Evolutionary conservation across 2,113 vertebrate species (phyloP), one percentile per base, ranked within the genome.

Genomic region (Ranitomeya imitator): DNA sequence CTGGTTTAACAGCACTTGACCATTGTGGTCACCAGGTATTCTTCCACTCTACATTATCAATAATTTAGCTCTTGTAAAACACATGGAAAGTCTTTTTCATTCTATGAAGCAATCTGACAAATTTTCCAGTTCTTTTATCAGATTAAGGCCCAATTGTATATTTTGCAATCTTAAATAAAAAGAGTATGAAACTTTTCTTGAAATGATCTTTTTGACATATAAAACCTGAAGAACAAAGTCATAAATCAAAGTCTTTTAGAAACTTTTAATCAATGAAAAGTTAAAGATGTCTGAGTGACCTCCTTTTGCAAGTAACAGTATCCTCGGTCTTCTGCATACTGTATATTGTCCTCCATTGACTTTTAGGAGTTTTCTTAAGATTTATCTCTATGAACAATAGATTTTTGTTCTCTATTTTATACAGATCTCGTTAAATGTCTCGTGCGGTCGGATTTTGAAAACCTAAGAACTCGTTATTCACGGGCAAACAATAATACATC

Each of bases 211-310:
- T 83, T 65, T 83, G 80, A 83, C 81, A 83, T 65, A 83, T 67
- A 83, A 67, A 83, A 67, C 0, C 61, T 61, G 45, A 59, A 85
- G 69, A 85, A 86, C 31, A 60, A 79, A 63, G 45, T 65, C 74
- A 86, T 86, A 60, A 86, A 79, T 86, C 85, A 78, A 60, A 76
- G 57, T 79, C 74, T 54, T 67, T 54, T 10, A 59, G 60, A 86
- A 86, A 86, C 85, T 86, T 86, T 86, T 78, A 86, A 86, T 86
- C 85, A 79, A 79, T 78, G 71, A 67, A 86, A 78, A 79, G 59
- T 86, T 86, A 60, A 54, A 65, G 19, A 86, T 86, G 74, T 65
- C 85, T 65, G 21, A 13, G 31, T 65, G 60, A 86, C 74, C 74
- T 86, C 74, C 21, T 86, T 86, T 54, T 78, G 55, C 23, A 86